These are phyloP conservation scores for Gorsachius magnificus DNA, from an alignment of 2,797 vertebrate species.

Conservation along the genomic window DNA sequence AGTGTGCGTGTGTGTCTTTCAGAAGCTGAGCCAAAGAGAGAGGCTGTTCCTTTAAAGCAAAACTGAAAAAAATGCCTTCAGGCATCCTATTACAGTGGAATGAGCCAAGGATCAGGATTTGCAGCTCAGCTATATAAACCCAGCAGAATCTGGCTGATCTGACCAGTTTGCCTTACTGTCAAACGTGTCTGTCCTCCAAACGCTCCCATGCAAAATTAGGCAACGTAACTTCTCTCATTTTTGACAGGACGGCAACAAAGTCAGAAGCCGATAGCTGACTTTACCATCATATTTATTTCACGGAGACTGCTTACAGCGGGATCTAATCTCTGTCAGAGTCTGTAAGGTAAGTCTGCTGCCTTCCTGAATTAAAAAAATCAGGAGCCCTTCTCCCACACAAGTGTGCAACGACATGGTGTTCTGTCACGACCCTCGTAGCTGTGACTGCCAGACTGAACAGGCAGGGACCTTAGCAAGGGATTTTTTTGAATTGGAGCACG, in stretches of 20 bases:
- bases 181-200: slow-evolving; percentile 27
- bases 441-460: not conserved
- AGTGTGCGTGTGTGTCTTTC: slow-evolving; percentile 47
- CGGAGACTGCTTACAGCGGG: slow-evolving; percentile 30
- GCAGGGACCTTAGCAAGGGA: not conserved
- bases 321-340: slow-evolving; percentile 11
- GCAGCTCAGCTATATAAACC: slow-evolving; percentile 81
- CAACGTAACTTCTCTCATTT: slow-evolving; percentile 18
- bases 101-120: slow-evolving; percentile 70
- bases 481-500: not conserved
- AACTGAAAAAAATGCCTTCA: slow-evolving; percentile 74
- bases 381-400: not conserved
- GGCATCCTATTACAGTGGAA: slow-evolving; percentile 83
- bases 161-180: slow-evolving; percentile 70
- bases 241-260: slow-evolving; percentile 33
- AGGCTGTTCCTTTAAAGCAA: slow-evolving; percentile 83
- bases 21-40: slow-evolving; percentile 65
- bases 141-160: slow-evolving; percentile 71
- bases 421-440: not conserved
- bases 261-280: not conserved
- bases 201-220: not conserved
- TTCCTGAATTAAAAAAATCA: not conserved
- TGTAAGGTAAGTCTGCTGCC: slow-evolving; percentile 70
- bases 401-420: not conserved
- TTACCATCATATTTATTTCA: not conserved